A percentile compares a stretch with the other conserved stretches of the same genome.
Evolutionary conservation across 2,888 invertebrate genomes (phyloP).

Genomic region (Rhaphigaster nebulosa): DNA sequence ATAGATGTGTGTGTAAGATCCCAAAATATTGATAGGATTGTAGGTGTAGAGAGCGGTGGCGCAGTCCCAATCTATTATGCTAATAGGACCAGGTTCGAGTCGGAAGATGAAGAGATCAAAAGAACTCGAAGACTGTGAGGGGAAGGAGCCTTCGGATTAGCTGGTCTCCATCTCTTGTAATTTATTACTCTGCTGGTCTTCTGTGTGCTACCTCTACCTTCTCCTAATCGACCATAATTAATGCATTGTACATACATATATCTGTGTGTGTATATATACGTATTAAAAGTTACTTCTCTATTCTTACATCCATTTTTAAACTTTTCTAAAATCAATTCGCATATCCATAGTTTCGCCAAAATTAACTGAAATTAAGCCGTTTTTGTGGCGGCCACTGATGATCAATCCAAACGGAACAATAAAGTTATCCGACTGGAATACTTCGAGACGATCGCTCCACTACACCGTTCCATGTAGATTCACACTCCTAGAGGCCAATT

Average conservation of each 20-base stretch:
- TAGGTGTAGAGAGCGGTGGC: background rate
- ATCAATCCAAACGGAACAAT: too few relatives aligned
- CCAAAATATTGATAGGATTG: slow-evolving; percentile 17
- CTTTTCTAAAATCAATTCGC: too few relatives aligned
- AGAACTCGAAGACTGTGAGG: too few relatives aligned
- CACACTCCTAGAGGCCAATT: too few relatives aligned
- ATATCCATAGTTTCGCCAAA: too few relatives aligned
- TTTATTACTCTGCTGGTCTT: background rate
- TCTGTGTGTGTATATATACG: background rate
- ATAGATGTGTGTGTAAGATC: background rate
- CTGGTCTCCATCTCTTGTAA: background rate
- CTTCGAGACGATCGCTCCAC: too few relatives aligned
- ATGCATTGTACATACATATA: background rate
- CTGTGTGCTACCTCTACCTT: background rate
- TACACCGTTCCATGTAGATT: too few relatives aligned
- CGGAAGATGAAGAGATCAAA: slow-evolving; percentile 53
- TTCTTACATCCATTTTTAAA: too few relatives aligned
- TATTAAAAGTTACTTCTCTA: too few relatives aligned
- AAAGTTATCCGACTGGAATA: too few relatives aligned
- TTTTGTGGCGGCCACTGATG: too few relatives aligned
- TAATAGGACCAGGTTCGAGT: background rate
- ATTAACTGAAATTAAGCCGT: too few relatives aligned
- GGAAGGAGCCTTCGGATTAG: background rate
- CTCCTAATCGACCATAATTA: background rate
- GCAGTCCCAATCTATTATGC: slow-evolving; percentile 52